These are phyloP conservation scores for Vulpes ferrilata DNA, from an alignment of 2,113 vertebrate genomes.

Conservation along the genomic window DNA sequence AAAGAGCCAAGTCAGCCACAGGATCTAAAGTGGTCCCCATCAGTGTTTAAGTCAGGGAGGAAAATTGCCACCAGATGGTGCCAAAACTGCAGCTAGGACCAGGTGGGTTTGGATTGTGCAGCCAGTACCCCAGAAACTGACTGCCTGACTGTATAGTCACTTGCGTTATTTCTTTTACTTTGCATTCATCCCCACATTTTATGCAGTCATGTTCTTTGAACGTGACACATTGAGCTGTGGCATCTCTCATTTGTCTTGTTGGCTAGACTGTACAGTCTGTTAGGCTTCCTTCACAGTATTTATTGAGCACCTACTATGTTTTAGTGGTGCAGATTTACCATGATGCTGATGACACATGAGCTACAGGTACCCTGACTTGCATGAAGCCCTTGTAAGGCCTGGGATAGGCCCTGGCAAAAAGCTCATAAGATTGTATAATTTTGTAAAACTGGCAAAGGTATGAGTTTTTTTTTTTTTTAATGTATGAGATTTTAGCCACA, in stretches of 20 bases:
- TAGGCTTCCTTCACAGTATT: background rate
- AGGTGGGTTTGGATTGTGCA: background rate
- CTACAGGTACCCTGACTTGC: background rate
- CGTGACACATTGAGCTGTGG: background rate
- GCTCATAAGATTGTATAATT: background rate
- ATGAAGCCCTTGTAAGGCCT: background rate
- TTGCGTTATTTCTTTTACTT: background rate
- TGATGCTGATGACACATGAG: background rate
- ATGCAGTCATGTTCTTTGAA: background rate
- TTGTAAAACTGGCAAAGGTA: background rate
- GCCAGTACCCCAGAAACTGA: background rate
- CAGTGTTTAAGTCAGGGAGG: background rate
- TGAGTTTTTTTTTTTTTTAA: too few relatives aligned
- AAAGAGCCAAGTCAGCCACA: background rate
- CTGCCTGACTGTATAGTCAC: background rate
- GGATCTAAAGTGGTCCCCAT: background rate
- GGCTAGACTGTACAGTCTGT: background rate
- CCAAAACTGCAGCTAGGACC: constrained; percentile 39
- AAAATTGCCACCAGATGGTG: constrained; percentile 50
- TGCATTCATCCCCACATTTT: background rate
- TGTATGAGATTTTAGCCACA: background rate
- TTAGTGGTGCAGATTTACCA: background rate
- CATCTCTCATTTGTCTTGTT: constrained; percentile 24
- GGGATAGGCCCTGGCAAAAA: background rate
- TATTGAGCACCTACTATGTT: constrained; percentile 41